Conservation (phyloP, 2,113 vertebrate species). For the Odontophorus gujanensis region DNA sequence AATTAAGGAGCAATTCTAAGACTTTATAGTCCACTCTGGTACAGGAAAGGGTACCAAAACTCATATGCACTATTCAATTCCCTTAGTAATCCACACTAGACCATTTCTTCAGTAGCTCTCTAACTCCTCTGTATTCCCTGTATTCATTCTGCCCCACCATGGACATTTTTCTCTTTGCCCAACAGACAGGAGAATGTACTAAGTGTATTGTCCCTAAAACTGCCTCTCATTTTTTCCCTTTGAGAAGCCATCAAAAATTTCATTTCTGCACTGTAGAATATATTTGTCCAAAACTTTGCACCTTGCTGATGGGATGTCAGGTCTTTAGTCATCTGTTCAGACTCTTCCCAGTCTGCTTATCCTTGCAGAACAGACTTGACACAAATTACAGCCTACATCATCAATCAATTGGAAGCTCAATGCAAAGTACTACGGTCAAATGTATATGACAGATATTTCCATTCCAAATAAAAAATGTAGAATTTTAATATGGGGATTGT, state of each 20-base stretch:
- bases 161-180: neutral
- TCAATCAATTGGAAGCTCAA: neutral
- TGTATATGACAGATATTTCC: neutral
- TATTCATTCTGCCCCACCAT: neutral
- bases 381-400: conserved; percentile 5
- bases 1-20: neutral
- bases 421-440: neutral
- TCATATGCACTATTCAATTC: neutral
- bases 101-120: neutral
- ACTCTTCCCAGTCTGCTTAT: neutral
- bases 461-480: neutral
- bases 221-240: neutral
- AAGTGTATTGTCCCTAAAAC: neutral
- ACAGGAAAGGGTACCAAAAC: neutral
- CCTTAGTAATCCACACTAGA: neutral
- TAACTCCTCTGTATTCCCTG: neutral
- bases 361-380: neutral
- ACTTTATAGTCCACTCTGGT: neutral
- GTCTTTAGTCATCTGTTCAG: neutral
- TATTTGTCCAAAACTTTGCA: neutral
- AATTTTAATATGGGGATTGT: neutral
- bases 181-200: neutral
- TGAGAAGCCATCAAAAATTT: neutral
- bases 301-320: neutral
- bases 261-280: neutral